Evolutionary conservation across 2,888 invertebrate genomes (phyloP), one percentile per base, ranked within the genome.

Genomic region (Eueremaeus valkanovi): DNA sequence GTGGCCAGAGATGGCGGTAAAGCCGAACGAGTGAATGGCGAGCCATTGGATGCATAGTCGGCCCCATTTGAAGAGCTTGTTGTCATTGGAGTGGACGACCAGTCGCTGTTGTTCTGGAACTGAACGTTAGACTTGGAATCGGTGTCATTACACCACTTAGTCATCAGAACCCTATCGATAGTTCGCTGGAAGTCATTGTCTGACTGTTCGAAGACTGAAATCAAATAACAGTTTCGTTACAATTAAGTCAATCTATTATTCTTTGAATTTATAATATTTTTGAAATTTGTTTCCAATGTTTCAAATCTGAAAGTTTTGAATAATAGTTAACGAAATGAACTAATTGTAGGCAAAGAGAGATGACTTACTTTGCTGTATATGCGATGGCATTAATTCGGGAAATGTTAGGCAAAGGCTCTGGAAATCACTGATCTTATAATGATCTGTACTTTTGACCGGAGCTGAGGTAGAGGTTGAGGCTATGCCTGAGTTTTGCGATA

Each of bases 191-290:
- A 75, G 31, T 75, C 75, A 75, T 72, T 55, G 21, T 61, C 75
- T 42, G 61, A 75, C 72, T 75, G 75, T 45, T 75, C 75, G 33
- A 75, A 72, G 21, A 75, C 29, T 18, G 72, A 55, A n/a, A n/a
- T n/a, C n/a, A n/a, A n/a, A n/a, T n/a, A n/a, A n/a, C n/a, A n/a
- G n/a, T n/a, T n/a, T n/a, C n/a, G n/a, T n/a, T n/a, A n/a, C n/a
- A n/a, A n/a, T n/a, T n/a, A n/a, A n/a, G n/a, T n/a, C n/a, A n/a
- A n/a, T n/a, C n/a, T n/a, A n/a, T n/a, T n/a, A n/a, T n/a, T n/a
- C n/a, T n/a, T n/a, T n/a, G n/a, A n/a, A n/a, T n/a, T n/a, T n/a
- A n/a, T n/a, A n/a, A n/a, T n/a, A n/a, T n/a, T n/a, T n/a, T n/a
- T n/a, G n/a, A n/a, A n/a, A n/a, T n/a, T n/a, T n/a, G n/a, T n/a